phyloP scores from a whole-genome alignment of 2,797 vertebrate genomes.

The Phyllotis vaccarum region DNA sequence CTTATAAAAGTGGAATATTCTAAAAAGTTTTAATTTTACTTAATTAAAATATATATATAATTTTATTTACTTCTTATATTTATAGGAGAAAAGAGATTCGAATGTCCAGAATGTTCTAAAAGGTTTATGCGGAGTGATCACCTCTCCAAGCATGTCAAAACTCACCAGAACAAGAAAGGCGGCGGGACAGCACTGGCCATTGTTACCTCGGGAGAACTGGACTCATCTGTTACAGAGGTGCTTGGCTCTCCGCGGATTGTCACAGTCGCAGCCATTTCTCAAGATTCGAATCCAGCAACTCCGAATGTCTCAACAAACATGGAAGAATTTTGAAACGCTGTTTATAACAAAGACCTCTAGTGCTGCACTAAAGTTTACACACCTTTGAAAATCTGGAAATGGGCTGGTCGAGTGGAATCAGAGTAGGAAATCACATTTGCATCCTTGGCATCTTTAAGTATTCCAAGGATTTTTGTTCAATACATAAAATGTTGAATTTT shows the following conservation, averaged over 20 bases:
- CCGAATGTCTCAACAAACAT: conserved; percentile 97
- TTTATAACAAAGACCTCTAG: conserved; percentile 88
- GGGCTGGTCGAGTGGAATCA: conserved; percentile 89
- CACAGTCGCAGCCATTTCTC: conserved; percentile 95
- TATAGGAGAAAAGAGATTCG: conserved; percentile 98
- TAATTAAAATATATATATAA: conserved; percentile 21
- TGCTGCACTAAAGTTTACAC: conserved; percentile 91
- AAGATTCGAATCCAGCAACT: conserved; percentile 97
- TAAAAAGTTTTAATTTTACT: conserved; percentile 21
- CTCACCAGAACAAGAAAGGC: conserved; percentile 99
- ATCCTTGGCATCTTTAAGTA: conserved; percentile 86
- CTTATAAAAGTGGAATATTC: not conserved
- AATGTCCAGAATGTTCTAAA: conserved; percentile 99
- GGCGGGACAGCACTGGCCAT: conserved; percentile 96
- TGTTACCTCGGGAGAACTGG: conserved; percentile 99
- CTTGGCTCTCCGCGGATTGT: conserved; percentile 96
- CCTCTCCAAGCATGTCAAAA: conserved; percentile 99
- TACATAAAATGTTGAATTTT: conserved; percentile 86
- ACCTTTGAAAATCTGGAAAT: conserved; percentile 90
- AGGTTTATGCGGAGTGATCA: conserved; percentile 99
- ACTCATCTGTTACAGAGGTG: conserved; percentile 95
- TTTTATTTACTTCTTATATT: conserved; percentile 78
- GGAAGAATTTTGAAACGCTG: conserved; percentile 94
- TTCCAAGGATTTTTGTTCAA: conserved; percentile 85
- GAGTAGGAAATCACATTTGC: conserved; percentile 88